Percentiles rank a stretch among this genome's conserved stretches.
phyloP scores from a whole-genome alignment of 2,797 vertebrate species.

The Potorous gilbertii region DNA sequence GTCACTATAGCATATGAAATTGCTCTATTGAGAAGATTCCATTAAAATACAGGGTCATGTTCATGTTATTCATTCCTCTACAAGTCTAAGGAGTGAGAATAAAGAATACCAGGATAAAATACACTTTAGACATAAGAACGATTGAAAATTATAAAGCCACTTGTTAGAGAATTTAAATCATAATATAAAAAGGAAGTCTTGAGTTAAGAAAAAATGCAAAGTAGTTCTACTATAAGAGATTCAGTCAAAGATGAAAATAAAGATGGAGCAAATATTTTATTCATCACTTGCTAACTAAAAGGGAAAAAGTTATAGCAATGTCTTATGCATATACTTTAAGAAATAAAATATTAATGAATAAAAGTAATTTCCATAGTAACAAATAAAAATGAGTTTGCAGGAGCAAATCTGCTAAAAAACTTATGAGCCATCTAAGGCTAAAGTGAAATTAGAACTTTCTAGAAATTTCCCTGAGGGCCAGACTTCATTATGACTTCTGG shows the following conservation, averaged over 20 bases:
- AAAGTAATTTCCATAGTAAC: conserved; percentile 54
- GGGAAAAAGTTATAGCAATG: conserved; percentile 55
- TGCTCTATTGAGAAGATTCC: conserved; percentile 29
- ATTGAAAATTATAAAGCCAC: conserved; percentile 55
- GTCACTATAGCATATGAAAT: conserved; percentile 28
- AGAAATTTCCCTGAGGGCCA: conserved; percentile 17
- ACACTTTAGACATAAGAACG: conserved; percentile 61
- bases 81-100: conserved; percentile 51
- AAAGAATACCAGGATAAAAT: conserved; percentile 54
- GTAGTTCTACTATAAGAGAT: conserved; percentile 69
- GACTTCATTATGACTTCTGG: conserved; percentile 49
- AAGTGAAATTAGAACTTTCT: conserved; percentile 42
- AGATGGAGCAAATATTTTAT: conserved; percentile 72
- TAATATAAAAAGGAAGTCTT: conserved; percentile 39
- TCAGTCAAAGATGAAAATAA: conserved; percentile 61
- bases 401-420: not conserved
- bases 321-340: conserved; percentile 55
- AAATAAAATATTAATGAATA: conserved; percentile 71
- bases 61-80: conserved; percentile 5
- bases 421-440: conserved; percentile 39
- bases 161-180: conserved; percentile 70
- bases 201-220: conserved; percentile 70
- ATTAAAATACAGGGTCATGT: conserved; percentile 55
- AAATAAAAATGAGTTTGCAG: conserved; percentile 39
- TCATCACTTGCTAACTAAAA: conserved; percentile 70